These are phyloP conservation scores for Drosophila siamana DNA, from an alignment of 2,888 invertebrate species.

Conservation along the genomic window DNA sequence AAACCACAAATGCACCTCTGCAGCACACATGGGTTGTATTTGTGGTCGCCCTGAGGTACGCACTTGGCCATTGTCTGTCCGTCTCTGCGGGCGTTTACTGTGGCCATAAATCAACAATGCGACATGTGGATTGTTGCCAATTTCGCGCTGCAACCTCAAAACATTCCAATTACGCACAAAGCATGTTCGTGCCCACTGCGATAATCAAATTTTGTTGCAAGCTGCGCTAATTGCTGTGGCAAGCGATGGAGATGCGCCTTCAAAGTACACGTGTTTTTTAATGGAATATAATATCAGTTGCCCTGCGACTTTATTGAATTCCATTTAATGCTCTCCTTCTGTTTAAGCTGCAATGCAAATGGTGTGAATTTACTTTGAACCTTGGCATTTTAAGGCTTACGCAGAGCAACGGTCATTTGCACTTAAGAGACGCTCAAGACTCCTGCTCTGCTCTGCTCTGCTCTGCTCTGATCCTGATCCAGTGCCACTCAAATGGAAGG, in stretches of 20 bases:
- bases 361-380: slow-evolving; percentile 13
- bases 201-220: slow-evolving; percentile 45
- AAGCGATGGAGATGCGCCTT: neutral
- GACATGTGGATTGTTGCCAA: slow-evolving; percentile 54
- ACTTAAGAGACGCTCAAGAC: slow-evolving; percentile 24
- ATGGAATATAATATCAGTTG: neutral
- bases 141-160: slow-evolving; percentile 53
- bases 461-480: slow-evolving; percentile 12
- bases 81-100: slow-evolving; percentile 5
- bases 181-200: slow-evolving; percentile 38
- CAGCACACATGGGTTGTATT: slow-evolving; percentile 18
- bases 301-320: slow-evolving; percentile 2
- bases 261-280: neutral
- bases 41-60: slow-evolving; percentile 8
- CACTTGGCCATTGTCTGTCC: slow-evolving; percentile 21
- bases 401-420: slow-evolving; percentile 9
- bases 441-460: slow-evolving; percentile 27
- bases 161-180: slow-evolving; percentile 60
- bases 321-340: neutral
- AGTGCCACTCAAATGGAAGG: slow-evolving; percentile 30
- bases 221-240: slow-evolving; percentile 45
- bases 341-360: neutral
- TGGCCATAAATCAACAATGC: slow-evolving; percentile 65
- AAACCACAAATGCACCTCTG: slow-evolving; percentile 24
- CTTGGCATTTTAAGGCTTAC: slow-evolving; percentile 21